phyloP scores from a whole-genome alignment of 2,797 vertebrate species.

The Pipistrellus kuhlii region DNA sequence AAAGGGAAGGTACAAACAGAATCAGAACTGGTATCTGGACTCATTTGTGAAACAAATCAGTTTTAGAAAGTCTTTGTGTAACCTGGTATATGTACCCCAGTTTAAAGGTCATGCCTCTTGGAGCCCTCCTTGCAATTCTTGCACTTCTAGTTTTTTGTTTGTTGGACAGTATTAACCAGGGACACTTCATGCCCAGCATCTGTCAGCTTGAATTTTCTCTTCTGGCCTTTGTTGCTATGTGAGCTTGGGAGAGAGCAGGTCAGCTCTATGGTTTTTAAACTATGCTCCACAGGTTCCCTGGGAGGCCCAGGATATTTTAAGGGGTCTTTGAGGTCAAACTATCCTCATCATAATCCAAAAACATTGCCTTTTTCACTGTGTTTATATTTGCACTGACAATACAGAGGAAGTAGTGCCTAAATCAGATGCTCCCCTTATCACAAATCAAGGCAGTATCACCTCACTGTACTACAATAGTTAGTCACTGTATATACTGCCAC shows the following conservation, averaged over 20 bases:
- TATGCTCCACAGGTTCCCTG: neutral
- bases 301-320: neutral
- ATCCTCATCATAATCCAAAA: neutral
- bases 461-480: neutral
- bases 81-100: fast-evolving
- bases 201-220: neutral
- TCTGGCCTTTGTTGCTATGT: neutral
- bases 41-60: neutral
- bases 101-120: neutral
- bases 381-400: neutral
- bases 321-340: neutral
- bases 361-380: neutral
- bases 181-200: fast-evolving
- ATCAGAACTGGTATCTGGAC: neutral
- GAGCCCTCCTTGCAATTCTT: no score
- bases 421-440: neutral
- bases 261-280: neutral
- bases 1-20: neutral
- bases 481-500: neutral
- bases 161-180: neutral
- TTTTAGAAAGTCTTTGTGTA: neutral
- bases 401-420: neutral
- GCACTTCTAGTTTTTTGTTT: no score
- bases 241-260: neutral
- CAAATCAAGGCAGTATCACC: neutral